These are phyloP conservation scores for Prochilodus magdalenae DNA, from an alignment of 2,113 vertebrate species.

Conservation along the genomic window DNA sequence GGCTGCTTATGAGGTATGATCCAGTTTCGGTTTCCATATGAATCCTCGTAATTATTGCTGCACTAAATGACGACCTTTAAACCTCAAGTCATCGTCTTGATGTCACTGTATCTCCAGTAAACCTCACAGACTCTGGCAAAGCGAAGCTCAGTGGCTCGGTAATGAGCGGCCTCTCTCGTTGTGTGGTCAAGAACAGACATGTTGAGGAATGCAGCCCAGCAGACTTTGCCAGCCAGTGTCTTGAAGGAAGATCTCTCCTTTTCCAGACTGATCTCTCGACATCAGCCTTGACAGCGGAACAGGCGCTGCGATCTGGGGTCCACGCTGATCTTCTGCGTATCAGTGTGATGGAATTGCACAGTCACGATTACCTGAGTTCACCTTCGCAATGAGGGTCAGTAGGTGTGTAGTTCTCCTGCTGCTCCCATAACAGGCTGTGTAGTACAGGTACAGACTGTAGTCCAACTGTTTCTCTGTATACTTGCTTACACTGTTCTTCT, in stretches of 20 bases:
- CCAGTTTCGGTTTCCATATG: background rate
- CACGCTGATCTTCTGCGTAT: too few species aligned
- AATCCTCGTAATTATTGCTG: background rate
- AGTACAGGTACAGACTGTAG: too few species aligned
- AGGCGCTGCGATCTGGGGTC: too few species aligned
- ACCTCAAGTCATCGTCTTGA: background rate
- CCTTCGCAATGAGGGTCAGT: too few species aligned
- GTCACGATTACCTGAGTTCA: too few species aligned
- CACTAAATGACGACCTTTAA: background rate
- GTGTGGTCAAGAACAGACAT: conserved; percentile 70
- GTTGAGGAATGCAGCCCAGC: conserved; percentile 69
- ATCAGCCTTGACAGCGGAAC: background rate
- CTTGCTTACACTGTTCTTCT: too few species aligned
- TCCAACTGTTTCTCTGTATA: too few species aligned
- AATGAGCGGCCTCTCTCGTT: conserved; percentile 48
- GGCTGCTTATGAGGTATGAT: background rate
- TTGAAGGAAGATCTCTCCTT: conserved; percentile 33
- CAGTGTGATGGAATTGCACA: too few species aligned
- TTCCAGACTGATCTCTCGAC: background rate
- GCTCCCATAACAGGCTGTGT: too few species aligned
- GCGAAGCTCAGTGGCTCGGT: background rate
- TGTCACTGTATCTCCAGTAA: background rate
- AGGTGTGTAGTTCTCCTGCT: too few species aligned
- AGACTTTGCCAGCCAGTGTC: conserved; percentile 39
- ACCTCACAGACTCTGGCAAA: conserved; percentile 2